These are phyloP conservation scores for Mythimna vitellina DNA, from an alignment of 2,888 invertebrate species.

Conservation along the genomic window DNA sequence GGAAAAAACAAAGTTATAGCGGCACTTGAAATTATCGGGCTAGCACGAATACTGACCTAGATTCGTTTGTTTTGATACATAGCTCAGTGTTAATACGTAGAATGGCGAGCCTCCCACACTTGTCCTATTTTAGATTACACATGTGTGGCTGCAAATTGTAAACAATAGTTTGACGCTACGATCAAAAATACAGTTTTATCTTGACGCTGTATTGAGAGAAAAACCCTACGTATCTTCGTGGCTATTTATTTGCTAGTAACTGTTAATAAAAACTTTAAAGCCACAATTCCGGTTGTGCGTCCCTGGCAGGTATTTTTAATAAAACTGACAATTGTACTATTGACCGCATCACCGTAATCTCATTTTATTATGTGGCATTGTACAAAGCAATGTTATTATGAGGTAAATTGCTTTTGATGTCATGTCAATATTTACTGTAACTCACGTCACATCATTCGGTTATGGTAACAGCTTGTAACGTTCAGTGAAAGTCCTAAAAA, in stretches of 20 bases:
- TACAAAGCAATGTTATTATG: conserved; percentile 35
- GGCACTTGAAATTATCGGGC: conserved; percentile 45
- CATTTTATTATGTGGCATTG: conserved; percentile 18
- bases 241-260: conserved; percentile 15
- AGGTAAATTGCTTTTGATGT: conserved; percentile 30
- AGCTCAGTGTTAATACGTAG: conserved; percentile 65
- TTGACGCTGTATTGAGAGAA: neutral
- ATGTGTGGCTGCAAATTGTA: conserved; percentile 76
- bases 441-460: conserved; percentile 28
- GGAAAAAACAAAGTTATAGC: conserved; percentile 38
- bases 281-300: neutral
- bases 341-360: conserved; percentile 2
- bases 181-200: conserved; percentile 11
- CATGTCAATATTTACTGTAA: conserved; percentile 45
- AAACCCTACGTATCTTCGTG: neutral
- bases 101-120: conserved; percentile 83
- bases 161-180: conserved; percentile 65
- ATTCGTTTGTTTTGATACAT: conserved; percentile 82
- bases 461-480: conserved; percentile 45
- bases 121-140: conserved; percentile 85
- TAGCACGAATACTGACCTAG: conserved; percentile 73
- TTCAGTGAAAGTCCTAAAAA: conserved; percentile 56
- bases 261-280: neutral
- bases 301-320: conserved; percentile 7
- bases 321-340: neutral